A percentile compares a stretch with the other conserved stretches of the same genome.
Conservation (phyloP, 2,888 invertebrate genomes). For the Clunio marinus region DNA sequence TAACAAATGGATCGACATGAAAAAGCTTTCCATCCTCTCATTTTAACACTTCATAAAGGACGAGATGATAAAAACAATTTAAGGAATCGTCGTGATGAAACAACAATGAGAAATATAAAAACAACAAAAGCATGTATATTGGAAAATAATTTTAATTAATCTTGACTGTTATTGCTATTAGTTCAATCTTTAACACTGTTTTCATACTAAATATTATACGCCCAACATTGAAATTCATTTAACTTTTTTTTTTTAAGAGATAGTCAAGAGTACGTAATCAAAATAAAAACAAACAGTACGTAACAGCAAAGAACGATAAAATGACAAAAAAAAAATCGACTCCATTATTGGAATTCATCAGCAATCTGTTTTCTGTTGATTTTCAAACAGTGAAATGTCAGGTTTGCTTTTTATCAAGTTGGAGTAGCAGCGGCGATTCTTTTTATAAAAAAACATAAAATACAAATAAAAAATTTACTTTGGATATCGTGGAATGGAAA, state of each 20-base stretch:
- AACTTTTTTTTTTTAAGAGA: no score
- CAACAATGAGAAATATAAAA: not conserved
- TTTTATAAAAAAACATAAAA: no score
- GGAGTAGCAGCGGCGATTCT: no score
- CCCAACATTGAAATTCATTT: not conserved
- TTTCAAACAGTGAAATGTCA: no score
- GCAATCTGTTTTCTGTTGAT: slow-evolving; percentile 2
- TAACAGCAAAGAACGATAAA: not conserved
- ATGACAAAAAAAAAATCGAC: slow-evolving; percentile 4
- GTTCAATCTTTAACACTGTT: not conserved
- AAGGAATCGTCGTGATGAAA: not conserved
- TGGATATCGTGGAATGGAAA: no score
- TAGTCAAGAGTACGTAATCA: not conserved
- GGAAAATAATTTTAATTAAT: slow-evolving; percentile 36
- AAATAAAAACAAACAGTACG: not conserved
- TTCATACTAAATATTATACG: slow-evolving; percentile 10
- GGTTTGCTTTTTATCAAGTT: no score
- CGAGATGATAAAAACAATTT: not conserved
- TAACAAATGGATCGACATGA: not conserved
- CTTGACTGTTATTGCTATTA: slow-evolving; percentile 16
- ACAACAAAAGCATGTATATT: not conserved
- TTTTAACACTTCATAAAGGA: not conserved
- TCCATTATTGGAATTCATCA: slow-evolving; percentile 19
- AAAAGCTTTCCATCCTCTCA: not conserved
- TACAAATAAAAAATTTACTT: no score